Evolutionary conservation across 2,888 invertebrate species (phyloP).

Genomic region (Bellardia bayeri): DNA sequence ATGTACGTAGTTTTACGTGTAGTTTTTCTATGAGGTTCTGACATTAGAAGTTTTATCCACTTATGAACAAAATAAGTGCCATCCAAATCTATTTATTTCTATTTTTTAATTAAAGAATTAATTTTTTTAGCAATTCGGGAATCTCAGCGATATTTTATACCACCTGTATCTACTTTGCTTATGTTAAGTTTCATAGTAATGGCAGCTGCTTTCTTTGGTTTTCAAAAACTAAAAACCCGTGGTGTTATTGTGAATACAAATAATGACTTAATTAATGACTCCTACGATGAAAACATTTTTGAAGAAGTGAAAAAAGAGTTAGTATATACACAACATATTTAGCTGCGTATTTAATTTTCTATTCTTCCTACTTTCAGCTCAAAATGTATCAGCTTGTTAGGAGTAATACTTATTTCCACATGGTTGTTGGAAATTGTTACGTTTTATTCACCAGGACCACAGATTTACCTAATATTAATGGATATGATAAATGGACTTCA

Average conservation of each 20-base stretch:
- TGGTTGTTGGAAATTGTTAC: conserved; percentile 90
- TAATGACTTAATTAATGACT: conserved; percentile 63
- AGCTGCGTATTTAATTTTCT: background rate
- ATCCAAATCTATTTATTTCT: too few relatives aligned
- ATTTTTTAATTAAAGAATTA: too few relatives aligned
- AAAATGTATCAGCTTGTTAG: conserved; percentile 85
- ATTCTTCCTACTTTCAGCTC: conserved; percentile 77
- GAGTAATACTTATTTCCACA: conserved; percentile 88
- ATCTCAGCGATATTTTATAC: conserved; percentile 83
- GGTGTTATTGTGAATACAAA: conserved; percentile 65
- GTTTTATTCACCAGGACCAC: conserved; percentile 83
- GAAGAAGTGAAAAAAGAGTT: conserved; percentile 82
- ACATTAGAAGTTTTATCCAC: too few relatives aligned
- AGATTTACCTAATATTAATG: conserved; percentile 86
- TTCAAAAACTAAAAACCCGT: conserved; percentile 79
- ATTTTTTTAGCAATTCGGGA: conserved; percentile 79
- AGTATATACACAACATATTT: conserved; percentile 61
- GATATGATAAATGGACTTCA: conserved; percentile 89
- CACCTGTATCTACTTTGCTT: conserved; percentile 81
- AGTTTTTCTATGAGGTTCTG: too few relatives aligned
- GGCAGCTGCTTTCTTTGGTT: conserved; percentile 81
- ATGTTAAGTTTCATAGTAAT: conserved; percentile 80
- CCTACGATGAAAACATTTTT: conserved; percentile 78
- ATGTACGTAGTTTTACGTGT: too few relatives aligned
- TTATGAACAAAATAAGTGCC: too few relatives aligned